phyloP scores from a whole-genome alignment of 1,140 invertebrate species.

The Eufriesea mexicana region DNA sequence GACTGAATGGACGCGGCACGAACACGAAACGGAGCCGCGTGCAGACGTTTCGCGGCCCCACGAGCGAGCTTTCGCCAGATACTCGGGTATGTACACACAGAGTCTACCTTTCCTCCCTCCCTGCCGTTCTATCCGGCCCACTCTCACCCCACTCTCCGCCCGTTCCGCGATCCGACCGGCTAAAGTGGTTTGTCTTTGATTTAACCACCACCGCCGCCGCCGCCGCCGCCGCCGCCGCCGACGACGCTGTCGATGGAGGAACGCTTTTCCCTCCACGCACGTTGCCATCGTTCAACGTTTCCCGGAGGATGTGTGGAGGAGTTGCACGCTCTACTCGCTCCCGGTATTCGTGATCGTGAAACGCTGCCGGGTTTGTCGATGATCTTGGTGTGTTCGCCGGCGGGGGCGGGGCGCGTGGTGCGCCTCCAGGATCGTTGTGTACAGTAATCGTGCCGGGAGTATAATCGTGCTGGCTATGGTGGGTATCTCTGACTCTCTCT shows the following conservation, averaged over 20 bases:
- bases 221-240: conserved; percentile 36
- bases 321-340: conserved; percentile 46
- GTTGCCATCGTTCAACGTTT: conserved; percentile 51
- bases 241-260: conserved; percentile 48
- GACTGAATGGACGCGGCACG: conserved; percentile 63
- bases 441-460: conserved; percentile 57
- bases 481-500: conserved; percentile 27
- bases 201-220: conserved; percentile 75
- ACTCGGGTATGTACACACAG: conserved; percentile 75
- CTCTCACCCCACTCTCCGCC: conserved; percentile 32
- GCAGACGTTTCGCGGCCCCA: conserved; percentile 65
- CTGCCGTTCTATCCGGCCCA: conserved; percentile 23
- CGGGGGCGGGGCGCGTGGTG: conserved; percentile 46
- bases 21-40: conserved; percentile 61
- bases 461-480: conserved; percentile 59
- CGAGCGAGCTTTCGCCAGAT: conserved; percentile 71
- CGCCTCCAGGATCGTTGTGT: conserved; percentile 45
- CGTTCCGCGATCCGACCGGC: conserved; percentile 72
- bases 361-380: conserved; percentile 57
- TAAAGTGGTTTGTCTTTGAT: conserved; percentile 83
- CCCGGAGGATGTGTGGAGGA: conserved; percentile 55
- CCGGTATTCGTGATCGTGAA: conserved; percentile 58
- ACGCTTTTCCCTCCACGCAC: conserved; percentile 59
- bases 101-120: conserved; percentile 44
- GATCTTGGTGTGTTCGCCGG: conserved; percentile 49